Base-by-base conservation (phyloP, 1,140 invertebrate genomes). In the Drosophila leontia region DNA sequence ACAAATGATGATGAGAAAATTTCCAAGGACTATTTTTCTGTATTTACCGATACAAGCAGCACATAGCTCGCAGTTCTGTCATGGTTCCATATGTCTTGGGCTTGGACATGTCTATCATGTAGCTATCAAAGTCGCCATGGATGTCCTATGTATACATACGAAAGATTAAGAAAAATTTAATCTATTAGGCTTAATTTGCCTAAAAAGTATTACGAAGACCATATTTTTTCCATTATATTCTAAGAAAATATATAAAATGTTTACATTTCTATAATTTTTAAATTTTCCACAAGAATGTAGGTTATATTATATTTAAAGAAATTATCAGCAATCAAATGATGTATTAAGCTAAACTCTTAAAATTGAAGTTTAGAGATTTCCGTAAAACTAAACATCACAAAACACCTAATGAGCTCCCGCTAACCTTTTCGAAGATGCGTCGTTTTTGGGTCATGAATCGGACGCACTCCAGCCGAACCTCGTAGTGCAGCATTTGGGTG, bases 401-500 rank as follows among this genome's bases (percentile, higher is more conserved):
- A 45, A 29, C 3, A 29, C 26, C 26, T 29, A 29, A 7, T 12
- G 5, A 34, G n/a, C 83, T 53, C 13, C 55, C 15, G 82, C 77
- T 8, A 34, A 92, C 93, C 94, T 94, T 86, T 93, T 78, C 74
- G 82, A 90, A 92, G 94, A 94, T 83, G 39, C 94, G 75, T 47
- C 91, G 93, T 84, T 96, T 94, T 7, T 94, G 91, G 61, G 94
- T 94, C 94, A 96, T 96, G 92, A 95, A 97, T 13, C 95, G 93
- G 12, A 97, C 94, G 79, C 96, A 97, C 71, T 96, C 94, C 78
- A 94, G 93, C 55, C 97, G 94, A 17, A 97, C 95, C 88, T 94
- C 94, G 64, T 95, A 94, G 83, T 97, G 96, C 92, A 95, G 95
- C 78, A 95, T 93, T 93, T 98, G 97, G 9, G 96, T 97, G 65